Evolutionary conservation across 2,797 vertebrate genomes (phyloP), one percentile per base, ranked within the genome.

Genomic region (Hephaestus fuliginosus): DNA sequence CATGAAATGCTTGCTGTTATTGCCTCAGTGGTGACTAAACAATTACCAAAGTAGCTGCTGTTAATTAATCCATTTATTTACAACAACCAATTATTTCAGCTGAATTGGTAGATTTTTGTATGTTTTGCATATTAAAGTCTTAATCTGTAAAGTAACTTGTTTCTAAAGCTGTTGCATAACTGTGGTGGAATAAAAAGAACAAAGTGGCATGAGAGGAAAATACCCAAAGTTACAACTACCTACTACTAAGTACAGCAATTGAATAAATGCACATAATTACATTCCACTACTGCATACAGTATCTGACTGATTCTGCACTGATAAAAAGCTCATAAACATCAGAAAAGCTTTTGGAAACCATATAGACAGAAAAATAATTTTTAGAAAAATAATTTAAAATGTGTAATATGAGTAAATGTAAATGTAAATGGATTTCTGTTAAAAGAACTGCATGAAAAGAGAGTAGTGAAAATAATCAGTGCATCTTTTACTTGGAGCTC

Each of bases 401-500:
- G 10, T 60, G 9, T 22, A 5, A 14, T 49, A 48, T 74, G 39
- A 65, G 25, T 25, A 25, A 25, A 25, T 25, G 25, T 25, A 25
- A 25, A 25, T 25, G 22, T 13, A 36, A 51, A 18, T 22, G 2
- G 14, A 51, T 28, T 41, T 33, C 33, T 8, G 6, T 12, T 15
- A 61, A 65, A 20, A 63, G 12, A 80, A 28, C 0, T 53, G 20
- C 14, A 49, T 67, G 10, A 53, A 33, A 48, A 46, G 14, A 70
- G 17, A 39, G 1, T 5, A 0, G 28, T 69, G 18, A 83, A 80
- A 78, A 62, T 73, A 63, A 85, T 86, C 67, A 65, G 14, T 57
- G 12, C 44, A 58, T 84, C 22, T 72, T 78, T 81, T 58, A 62
- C 70, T 84, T 36, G 41, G 22, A 17, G 36, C 73, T 77, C 56